These are phyloP conservation scores for Macroglossus sobrinus DNA, from an alignment of 2,113 vertebrate species.

Conservation along the genomic window DNA sequence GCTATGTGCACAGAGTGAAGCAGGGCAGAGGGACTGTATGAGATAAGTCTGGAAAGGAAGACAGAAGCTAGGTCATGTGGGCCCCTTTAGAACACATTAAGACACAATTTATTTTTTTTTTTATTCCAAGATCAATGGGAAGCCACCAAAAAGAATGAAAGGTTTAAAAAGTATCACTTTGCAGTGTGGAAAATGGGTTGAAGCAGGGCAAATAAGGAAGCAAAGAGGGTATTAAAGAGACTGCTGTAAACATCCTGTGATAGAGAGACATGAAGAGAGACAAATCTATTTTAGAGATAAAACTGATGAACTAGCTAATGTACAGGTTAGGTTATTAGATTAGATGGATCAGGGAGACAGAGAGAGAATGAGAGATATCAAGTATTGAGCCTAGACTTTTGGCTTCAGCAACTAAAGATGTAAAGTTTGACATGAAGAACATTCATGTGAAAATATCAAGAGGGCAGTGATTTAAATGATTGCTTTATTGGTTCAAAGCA, in stretches of 20 bases:
- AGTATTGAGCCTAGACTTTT: background rate
- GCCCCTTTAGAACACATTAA: background rate
- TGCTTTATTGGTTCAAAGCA: background rate
- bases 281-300: background rate
- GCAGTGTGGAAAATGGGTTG: background rate
- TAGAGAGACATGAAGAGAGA: background rate
- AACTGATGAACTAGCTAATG: background rate
- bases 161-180: background rate
- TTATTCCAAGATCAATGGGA: background rate
- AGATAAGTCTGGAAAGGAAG: background rate
- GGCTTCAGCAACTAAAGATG: background rate
- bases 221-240: background rate
- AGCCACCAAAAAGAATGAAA: background rate
- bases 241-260: background rate
- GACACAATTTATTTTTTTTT: background rate
- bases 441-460: background rate
- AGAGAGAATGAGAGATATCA: background rate
- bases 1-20: background rate
- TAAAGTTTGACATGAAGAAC: background rate
- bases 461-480: background rate
- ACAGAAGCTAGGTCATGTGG: background rate
- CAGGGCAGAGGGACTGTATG: background rate
- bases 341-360: background rate
- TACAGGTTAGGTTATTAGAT: background rate
- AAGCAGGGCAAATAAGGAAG: background rate